Conservation (phyloP, 2,113 vertebrate species). For the Regulus satrapa region DNA sequence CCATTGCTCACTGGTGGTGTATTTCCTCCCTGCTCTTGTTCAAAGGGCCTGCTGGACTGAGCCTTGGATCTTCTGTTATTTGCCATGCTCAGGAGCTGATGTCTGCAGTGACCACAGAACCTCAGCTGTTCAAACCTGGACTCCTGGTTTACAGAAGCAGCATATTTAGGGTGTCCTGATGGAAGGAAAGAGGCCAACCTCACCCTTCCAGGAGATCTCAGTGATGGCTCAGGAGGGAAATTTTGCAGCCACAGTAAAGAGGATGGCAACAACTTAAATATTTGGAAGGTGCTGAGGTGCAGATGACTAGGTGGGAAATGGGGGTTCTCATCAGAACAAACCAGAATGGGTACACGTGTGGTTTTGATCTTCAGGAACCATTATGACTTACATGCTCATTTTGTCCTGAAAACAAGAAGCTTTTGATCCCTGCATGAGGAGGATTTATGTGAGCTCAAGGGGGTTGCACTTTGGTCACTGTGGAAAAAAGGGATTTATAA, state of each 20-base stretch:
- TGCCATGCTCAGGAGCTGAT: background rate
- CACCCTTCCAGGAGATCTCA: background rate
- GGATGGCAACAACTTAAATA: background rate
- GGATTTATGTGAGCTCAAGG: background rate
- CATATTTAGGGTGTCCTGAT: background rate
- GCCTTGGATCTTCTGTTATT: background rate
- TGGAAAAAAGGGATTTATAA: background rate
- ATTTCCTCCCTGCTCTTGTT: background rate
- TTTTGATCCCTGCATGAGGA: background rate
- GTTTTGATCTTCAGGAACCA: background rate
- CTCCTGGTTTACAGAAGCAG: background rate
- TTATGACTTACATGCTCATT: background rate
- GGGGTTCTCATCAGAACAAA: background rate
- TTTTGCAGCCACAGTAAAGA: background rate
- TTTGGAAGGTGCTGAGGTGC: background rate
- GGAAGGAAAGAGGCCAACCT: background rate
- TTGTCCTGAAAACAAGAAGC: background rate
- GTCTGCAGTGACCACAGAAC: background rate
- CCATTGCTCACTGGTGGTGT: background rate
- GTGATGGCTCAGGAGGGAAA: background rate
- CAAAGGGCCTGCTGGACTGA: background rate
- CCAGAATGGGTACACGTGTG: background rate
- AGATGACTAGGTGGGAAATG: background rate
- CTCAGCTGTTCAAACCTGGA: background rate
- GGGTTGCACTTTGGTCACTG: slow-evolving; percentile 8